These are phyloP conservation scores for Tonatia bakeri DNA, from an alignment of 2,113 vertebrate genomes.

Conservation along the genomic window DNA sequence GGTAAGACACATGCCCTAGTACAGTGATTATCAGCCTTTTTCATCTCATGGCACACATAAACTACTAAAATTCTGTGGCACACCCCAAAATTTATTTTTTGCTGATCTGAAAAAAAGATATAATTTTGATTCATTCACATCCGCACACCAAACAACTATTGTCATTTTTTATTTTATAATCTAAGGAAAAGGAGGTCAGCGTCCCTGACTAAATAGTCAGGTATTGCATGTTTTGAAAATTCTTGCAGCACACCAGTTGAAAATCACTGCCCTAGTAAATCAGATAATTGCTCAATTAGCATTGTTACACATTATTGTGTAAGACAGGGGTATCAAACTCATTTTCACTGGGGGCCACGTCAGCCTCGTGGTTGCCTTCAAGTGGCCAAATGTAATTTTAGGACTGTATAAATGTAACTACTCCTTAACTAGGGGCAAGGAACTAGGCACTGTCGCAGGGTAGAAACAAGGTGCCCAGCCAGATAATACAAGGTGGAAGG, in stretches of 20 bases:
- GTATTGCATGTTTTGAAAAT: not conserved
- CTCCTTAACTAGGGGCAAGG: too few relatives aligned
- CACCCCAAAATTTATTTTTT: not conserved
- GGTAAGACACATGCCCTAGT: not conserved
- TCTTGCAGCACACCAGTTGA: not conserved
- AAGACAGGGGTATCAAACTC: not conserved
- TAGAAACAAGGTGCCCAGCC: too few relatives aligned
- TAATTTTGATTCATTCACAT: not conserved
- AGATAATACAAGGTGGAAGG: too few relatives aligned
- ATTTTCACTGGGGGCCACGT: too few relatives aligned
- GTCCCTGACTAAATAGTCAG: not conserved
- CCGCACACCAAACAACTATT: not conserved
- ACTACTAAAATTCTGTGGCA: not conserved
- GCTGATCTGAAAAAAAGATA: not conserved
- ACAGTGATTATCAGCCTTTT: not conserved
- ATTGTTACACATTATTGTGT: not conserved
- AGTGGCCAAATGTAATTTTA: too few relatives aligned
- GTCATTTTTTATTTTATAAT: not conserved
- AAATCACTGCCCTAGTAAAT: not conserved
- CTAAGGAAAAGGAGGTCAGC: not conserved
- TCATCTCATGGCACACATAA: not conserved
- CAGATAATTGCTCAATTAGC: not conserved
- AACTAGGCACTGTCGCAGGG: too few relatives aligned
- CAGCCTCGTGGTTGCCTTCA: too few relatives aligned
- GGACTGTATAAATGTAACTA: too few relatives aligned